Percentiles rank a stretch among this genome's conserved stretches.
These are phyloP conservation scores for Vulpes ferrilata DNA, from an alignment of 2,113 vertebrate species.

Conservation along the genomic window DNA sequence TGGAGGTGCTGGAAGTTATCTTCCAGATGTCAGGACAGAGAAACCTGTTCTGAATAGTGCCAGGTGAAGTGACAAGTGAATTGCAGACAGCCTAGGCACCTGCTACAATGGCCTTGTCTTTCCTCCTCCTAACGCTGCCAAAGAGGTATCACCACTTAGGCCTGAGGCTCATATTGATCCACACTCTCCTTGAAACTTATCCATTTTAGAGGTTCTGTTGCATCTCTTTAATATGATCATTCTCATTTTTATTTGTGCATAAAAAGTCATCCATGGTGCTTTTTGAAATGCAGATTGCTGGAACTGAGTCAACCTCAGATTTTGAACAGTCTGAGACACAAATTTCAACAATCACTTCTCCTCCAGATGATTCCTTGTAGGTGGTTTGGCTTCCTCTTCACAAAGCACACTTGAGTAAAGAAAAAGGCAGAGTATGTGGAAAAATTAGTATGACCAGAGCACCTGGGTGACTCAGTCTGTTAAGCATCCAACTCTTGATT, in stretches of 20 bases:
- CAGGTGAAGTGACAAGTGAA: background rate
- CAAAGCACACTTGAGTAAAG: background rate
- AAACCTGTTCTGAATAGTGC: background rate
- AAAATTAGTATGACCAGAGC: background rate
- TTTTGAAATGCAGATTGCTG: constrained; percentile 47
- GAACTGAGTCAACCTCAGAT: background rate
- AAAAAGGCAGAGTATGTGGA: background rate
- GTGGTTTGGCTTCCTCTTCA: background rate
- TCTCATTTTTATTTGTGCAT: background rate
- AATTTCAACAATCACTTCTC: background rate
- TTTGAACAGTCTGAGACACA: background rate
- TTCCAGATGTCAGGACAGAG: background rate
- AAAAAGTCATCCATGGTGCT: background rate
- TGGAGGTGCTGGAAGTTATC: background rate
- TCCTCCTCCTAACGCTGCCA: background rate
- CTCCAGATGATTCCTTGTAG: background rate
- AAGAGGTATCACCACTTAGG: background rate
- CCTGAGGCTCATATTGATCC: background rate
- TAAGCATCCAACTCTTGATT: background rate
- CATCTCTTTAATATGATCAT: background rate
- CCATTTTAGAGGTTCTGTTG: background rate
- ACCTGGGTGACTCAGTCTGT: background rate
- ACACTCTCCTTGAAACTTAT: background rate
- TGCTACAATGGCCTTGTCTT: background rate
- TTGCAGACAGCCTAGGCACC: background rate